Evolutionary conservation across 2,888 invertebrate species (phyloP).

Genomic region (Horisme vitalbata): DNA sequence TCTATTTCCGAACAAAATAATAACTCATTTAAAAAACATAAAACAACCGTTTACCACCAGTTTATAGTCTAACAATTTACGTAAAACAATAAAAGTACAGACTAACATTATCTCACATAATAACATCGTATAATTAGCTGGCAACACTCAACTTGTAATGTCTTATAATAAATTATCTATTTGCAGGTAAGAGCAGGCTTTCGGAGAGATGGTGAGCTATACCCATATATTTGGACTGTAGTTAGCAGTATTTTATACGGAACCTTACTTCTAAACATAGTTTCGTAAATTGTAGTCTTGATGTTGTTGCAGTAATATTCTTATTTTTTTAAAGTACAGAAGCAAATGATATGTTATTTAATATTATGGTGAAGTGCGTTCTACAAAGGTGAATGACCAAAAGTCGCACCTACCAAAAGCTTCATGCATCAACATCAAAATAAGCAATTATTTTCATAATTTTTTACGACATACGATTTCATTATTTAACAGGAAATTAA

Average conservation of each 20-base stretch:
- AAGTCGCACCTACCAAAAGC: too few relatives aligned
- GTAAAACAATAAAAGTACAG: conserved; percentile 8
- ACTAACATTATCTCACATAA: conserved; percentile 1
- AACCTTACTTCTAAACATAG: conserved; percentile 31
- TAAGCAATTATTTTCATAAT: too few relatives aligned
- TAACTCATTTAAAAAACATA: background rate
- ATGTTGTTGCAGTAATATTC: too few relatives aligned
- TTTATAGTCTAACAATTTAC: conserved; percentile 2
- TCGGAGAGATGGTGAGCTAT: conserved; percentile 24
- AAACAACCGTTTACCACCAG: background rate
- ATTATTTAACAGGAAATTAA: too few relatives aligned
- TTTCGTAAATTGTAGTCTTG: too few relatives aligned
- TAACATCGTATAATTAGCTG: conserved; percentile 21
- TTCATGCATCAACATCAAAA: too few relatives aligned
- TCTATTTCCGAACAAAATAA: too few relatives aligned
- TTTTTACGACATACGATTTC: too few relatives aligned
- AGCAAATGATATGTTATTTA: too few relatives aligned
- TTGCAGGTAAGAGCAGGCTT: conserved; percentile 55
- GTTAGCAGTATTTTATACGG: conserved; percentile 55
- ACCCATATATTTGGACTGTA: conserved; percentile 46
- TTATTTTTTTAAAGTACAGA: too few relatives aligned
- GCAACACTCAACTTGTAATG: conserved; percentile 28
- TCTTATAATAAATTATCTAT: conserved; percentile 48
- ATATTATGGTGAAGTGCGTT: too few relatives aligned
- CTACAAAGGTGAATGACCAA: too few relatives aligned